Percentiles rank a stretch among this genome's conserved stretches.
These are phyloP conservation scores for Odontothrips loti DNA, from an alignment of 2,888 invertebrate genomes.

Conservation along the genomic window DNA sequence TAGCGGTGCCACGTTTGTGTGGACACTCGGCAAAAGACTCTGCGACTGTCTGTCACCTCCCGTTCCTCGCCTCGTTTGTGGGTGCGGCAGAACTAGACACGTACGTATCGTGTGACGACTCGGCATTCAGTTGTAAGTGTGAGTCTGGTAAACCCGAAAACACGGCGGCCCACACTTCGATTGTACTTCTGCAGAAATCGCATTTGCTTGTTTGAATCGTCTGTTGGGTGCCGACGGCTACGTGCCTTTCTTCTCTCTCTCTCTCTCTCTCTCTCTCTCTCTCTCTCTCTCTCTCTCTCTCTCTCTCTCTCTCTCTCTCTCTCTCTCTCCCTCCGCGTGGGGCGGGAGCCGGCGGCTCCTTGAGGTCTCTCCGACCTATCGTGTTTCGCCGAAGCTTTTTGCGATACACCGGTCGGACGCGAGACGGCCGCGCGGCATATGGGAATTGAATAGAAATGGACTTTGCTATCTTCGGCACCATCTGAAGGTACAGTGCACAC, in stretches of 20 bases:
- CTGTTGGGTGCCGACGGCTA: neutral
- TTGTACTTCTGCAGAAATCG: constrained; percentile 1
- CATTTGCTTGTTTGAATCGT: neutral
- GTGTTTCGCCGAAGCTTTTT: constrained; percentile 17
- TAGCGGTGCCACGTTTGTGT: no score
- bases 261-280: neutral
- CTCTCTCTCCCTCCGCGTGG: no score
- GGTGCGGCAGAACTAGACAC: no score
- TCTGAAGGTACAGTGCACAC: neutral
- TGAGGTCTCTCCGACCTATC: neutral
- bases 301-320: neutral
- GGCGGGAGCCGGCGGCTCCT: no score
- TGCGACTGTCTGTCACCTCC: no score
- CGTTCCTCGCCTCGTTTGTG: no score
- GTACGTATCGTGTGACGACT: neutral
- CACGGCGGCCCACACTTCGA: neutral
- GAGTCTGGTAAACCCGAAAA: neutral
- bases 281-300: neutral
- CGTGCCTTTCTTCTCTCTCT: neutral
- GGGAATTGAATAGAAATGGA: constrained; percentile 21
- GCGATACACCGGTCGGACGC: neutral
- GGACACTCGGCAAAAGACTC: no score
- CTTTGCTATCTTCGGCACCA: constrained; percentile 24
- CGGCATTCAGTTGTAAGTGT: neutral
- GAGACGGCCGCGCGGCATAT: neutral